A percentile compares a stretch with the other conserved stretches of the same genome.
Evolutionary conservation across 2,888 invertebrate genomes (phyloP).

Genomic region (Cynaeus angustus): DNA sequence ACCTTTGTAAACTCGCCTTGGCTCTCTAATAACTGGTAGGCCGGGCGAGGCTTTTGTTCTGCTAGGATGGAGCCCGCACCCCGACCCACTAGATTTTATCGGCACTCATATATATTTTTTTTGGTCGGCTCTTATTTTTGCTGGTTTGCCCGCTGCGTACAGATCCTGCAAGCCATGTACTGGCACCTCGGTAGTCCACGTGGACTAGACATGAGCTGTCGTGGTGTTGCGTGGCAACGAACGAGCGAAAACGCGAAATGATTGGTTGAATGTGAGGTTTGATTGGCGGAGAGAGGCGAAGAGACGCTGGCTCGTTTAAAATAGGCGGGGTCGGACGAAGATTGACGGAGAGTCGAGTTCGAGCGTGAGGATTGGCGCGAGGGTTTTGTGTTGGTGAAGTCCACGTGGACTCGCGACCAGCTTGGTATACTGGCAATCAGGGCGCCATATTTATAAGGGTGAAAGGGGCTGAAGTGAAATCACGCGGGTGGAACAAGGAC

Average conservation of each 20-base stretch:
- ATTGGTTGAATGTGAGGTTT: constrained; percentile 58
- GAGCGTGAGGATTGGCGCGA: constrained; percentile 55
- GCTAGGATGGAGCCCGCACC: constrained; percentile 68
- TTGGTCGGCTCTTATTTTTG: constrained; percentile 72
- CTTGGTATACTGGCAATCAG: constrained; percentile 73
- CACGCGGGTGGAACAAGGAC: constrained; percentile 73
- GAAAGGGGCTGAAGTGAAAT: constrained; percentile 73
- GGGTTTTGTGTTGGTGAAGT: constrained; percentile 57
- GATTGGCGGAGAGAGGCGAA: constrained; percentile 43
- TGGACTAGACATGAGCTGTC: constrained; percentile 67
- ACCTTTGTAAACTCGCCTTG: constrained; percentile 69
- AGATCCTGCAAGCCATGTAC: constrained; percentile 71
- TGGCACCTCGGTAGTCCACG: constrained; percentile 72
- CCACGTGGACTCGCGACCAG: constrained; percentile 70
- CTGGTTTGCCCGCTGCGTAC: constrained; percentile 71
- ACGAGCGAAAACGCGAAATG: constrained; percentile 56
- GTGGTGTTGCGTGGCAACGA: constrained; percentile 64
- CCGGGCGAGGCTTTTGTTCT: constrained; percentile 70
- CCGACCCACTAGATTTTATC: constrained; percentile 72
- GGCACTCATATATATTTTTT: constrained; percentile 70
- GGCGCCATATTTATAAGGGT: constrained; percentile 74
- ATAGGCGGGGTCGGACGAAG: constrained; percentile 53
- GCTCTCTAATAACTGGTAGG: constrained; percentile 70
- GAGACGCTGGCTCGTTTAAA: constrained; percentile 1
- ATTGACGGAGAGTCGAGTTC: constrained; percentile 53